These are phyloP conservation scores for Agrilus planipennis DNA, from an alignment of 1,140 invertebrate genomes.

Conservation along the genomic window DNA sequence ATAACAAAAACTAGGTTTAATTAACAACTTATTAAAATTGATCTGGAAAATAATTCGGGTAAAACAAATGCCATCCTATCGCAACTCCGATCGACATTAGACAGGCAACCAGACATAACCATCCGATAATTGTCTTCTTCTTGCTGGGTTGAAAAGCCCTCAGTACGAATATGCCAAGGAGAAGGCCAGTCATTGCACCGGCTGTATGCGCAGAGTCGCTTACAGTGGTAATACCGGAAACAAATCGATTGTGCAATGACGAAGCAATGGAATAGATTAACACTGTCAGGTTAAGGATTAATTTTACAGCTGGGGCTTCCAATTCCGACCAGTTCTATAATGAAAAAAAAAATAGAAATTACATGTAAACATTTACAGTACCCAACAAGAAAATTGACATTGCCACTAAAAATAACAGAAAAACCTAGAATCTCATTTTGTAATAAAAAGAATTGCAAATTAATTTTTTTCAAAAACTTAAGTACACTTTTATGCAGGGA, in stretches of 20 bases:
- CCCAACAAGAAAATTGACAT: too few species aligned
- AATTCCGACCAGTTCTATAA: conserved; percentile 84
- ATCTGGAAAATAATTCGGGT: too few species aligned
- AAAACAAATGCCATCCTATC: conserved; percentile 68
- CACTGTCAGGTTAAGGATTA: conserved; percentile 64
- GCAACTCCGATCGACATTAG: not conserved
- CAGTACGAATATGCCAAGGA: conserved; percentile 84
- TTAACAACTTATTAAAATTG: too few species aligned
- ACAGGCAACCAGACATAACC: not conserved
- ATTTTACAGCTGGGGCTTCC: conserved; percentile 71
- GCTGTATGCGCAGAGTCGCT: conserved; percentile 83
- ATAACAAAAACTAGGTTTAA: too few species aligned
- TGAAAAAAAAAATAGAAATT: conserved; percentile 12
- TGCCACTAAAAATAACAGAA: too few species aligned
- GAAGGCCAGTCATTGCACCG: conserved; percentile 65
- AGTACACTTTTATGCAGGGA: too few species aligned
- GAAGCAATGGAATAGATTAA: conserved; percentile 59
- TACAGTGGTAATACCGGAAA: conserved; percentile 49
- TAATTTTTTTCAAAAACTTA: too few species aligned
- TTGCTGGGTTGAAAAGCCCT: too few species aligned
- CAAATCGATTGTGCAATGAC: conserved; percentile 69
- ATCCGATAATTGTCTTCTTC: too few species aligned
- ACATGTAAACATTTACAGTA: not conserved
- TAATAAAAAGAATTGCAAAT: too few species aligned
- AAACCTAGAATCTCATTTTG: too few species aligned